Evolutionary conservation across 2,113 vertebrate species (phyloP), one percentile per base, ranked within the genome.

Genomic region (Serinus canaria): DNA sequence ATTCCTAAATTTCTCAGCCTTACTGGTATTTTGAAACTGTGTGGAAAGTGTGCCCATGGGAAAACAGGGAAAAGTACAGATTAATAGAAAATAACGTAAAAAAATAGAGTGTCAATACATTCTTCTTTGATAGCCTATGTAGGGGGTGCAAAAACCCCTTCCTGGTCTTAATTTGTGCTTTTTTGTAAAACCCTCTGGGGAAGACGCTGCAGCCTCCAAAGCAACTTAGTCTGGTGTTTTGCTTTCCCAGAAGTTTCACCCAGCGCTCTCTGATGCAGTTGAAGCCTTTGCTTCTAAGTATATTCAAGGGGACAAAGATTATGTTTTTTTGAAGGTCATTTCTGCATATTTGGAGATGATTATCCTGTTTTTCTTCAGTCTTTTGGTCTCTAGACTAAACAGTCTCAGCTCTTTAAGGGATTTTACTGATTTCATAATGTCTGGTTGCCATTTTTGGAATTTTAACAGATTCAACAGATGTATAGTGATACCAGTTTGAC

Each of bases 361-460:
- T 94, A 90, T 80, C n/a, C 52, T 76, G 41, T 80, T 53, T 83
- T 90, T 23, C 27, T 74, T 66, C 55, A 80, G 63, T 46, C 46
- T 84, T 84, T 55, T 72, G 5, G 2, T 91, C 31, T 83, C 63
- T 73, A 95, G 94, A 94, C 96, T 96, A 97, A 97, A 96, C 94
- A 95, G 55, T 41, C 30, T 80, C 43, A 80, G 35, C 23, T 80
- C 68, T 80, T 93, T 55, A 47, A 86, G 50, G 82, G 55, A 47
- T 80, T 90, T 80, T 28, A 35, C 7, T 49, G 59, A 80, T 95
- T 91, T 90, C 75, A 41, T 68, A 83, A 94, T 47, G 43, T 91
- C 84, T 96, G 33, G 15, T 83, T 95, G 67, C 35, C 59, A 19
- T 80, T 88, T 95, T 66, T 92, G 84, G 90, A 91, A 91, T 63